phyloP scores from a whole-genome alignment of 2,113 vertebrate genomes.

The Mixornis gularis region DNA sequence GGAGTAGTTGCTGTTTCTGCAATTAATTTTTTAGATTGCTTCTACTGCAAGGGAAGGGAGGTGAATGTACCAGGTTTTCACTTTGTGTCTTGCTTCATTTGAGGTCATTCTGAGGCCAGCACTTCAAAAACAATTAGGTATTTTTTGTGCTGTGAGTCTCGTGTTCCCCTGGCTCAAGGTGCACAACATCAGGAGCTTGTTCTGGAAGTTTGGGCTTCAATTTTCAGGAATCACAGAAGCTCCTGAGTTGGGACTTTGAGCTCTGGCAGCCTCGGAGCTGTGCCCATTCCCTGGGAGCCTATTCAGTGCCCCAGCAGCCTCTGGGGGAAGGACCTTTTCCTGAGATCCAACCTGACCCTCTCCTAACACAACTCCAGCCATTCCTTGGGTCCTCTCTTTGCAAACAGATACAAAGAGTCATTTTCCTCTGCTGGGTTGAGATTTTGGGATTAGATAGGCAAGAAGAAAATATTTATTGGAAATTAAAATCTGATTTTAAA shows the following conservation, averaged over 20 bases:
- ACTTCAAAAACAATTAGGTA: neutral
- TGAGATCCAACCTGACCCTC: neutral
- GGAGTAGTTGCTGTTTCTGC: neutral
- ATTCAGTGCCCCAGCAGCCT: neutral
- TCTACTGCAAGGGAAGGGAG: neutral
- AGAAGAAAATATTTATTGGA: neutral
- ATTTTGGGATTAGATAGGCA: neutral
- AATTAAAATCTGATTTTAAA: neutral
- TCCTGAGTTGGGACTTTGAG: neutral
- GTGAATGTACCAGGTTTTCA: neutral
- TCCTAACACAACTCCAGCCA: neutral
- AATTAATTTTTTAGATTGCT: neutral
- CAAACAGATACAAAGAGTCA: neutral
- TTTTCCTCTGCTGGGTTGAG: neutral
- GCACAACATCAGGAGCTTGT: neutral
- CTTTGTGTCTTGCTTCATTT: neutral
- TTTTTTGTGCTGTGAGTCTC: neutral
- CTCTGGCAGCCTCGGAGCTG: neutral
- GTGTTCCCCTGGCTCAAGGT: fast-evolving
- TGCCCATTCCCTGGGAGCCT: neutral
- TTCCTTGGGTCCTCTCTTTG: neutral
- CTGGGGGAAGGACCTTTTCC: too few species aligned
- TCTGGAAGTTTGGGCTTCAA: neutral
- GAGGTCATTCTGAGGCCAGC: neutral
- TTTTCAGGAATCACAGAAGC: neutral